phyloP scores from a whole-genome alignment of 2,797 vertebrate species.

The Hydrolagus colliei region DNA sequence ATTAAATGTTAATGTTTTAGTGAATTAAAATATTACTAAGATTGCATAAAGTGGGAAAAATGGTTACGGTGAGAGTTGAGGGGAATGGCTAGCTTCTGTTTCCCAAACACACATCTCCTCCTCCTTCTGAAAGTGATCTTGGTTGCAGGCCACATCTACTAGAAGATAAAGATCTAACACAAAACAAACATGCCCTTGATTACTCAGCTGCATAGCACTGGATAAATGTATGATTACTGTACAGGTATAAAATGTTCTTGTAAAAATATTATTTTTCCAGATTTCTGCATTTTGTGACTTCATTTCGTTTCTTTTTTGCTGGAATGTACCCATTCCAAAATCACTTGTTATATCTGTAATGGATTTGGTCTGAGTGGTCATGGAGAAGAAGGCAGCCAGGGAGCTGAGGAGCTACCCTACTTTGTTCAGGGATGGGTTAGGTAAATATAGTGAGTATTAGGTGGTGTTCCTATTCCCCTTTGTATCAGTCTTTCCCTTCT shows the following conservation, averaged over 20 bases:
- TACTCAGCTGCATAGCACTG: not conserved
- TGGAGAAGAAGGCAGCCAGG: not conserved
- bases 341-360: not conserved
- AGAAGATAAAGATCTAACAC: conserved; percentile 57
- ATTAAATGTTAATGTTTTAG: not conserved
- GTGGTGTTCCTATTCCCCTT: not conserved
- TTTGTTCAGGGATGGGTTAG: not conserved
- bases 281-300: too few species aligned
- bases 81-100: conserved; percentile 20
- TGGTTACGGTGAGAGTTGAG: conserved; percentile 13
- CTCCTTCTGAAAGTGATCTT: conserved; percentile 42
- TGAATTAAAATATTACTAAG: not conserved
- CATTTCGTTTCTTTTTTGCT: too few species aligned
- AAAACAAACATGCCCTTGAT: conserved; percentile 36
- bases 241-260: too few species aligned
- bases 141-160: conserved; percentile 53
- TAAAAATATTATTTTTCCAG: not conserved
- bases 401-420: too few species aligned
- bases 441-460: not conserved
- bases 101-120: conserved; percentile 24
- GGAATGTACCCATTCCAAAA: not conserved
- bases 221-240: not conserved
- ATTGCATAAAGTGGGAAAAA: not conserved
- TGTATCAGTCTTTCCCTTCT: not conserved
- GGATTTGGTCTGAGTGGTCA: not conserved